Base-by-base conservation (phyloP, 2,888 invertebrate species). In the Agrochola circellaris region DNA sequence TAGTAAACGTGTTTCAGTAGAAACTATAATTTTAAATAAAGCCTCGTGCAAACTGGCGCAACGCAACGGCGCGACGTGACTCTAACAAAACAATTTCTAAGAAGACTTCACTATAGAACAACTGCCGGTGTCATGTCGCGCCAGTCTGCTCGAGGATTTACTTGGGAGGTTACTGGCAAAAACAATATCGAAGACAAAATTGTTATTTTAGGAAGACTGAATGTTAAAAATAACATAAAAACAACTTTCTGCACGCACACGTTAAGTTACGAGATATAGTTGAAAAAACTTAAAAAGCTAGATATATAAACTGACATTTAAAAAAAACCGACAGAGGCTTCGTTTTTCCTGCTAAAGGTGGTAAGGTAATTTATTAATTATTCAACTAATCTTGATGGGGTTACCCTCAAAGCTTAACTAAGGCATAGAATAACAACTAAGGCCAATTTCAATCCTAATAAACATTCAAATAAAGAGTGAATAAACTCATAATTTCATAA, bases 401-500 rank as follows among this genome's bases (percentile, higher is more conserved):
- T 48, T 30, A 30, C 8, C 23, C 2, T 30, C 23, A 51, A 67
- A 23, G 23, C 23, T 15, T 30, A 30, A 23, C 8, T 48, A 67
- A 51, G 30, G 0, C 30, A 4, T 51, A n/a, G 5, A 48, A 30
- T 51, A 66, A 66, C 11, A 66, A 67, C 9, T 1, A 54, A 56
- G 1, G 7, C 4, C 11, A n/a, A 13, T 20, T 56, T 11, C n/a
- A 11, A 54, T n/a, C 0, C 1, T 5, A 68, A 6, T 11, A 68
- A 68, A 68, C 38, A 58, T 30, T 15, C 3, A 51, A 66, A 70
- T n/a, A 13, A 51, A 4, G 38, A 65, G 51, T 77, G n/a, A 65
- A 72, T 13, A 66, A 71, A 77, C 78, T 73, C 34, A 13, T 67
- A 51, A 45, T 66, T 42, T 30, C 11, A 26, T 58, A 23, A 58